Evolutionary conservation across 1,140 invertebrate genomes (phyloP).

Genomic region (Bemisia tabaci): DNA sequence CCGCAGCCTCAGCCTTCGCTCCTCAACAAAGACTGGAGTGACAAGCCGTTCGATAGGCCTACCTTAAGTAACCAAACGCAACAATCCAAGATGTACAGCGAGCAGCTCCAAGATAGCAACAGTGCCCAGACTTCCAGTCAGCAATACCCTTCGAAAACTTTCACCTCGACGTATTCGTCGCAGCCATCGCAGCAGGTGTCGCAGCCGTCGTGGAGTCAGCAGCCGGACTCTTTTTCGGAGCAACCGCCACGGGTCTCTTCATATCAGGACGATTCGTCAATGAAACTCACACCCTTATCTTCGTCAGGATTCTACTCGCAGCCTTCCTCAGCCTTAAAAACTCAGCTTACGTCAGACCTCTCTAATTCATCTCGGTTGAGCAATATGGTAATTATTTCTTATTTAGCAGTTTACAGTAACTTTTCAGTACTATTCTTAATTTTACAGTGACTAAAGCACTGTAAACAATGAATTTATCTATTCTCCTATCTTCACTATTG

Average conservation of each 20-base stretch:
- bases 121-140: not conserved
- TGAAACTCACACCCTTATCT: not conserved
- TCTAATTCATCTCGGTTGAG: not conserved
- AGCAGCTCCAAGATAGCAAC: not conserved
- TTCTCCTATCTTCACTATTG: too few species aligned
- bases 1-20: not conserved
- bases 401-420: too few species aligned
- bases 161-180: not conserved
- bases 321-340: not conserved
- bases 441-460: too few species aligned
- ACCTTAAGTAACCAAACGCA: not conserved
- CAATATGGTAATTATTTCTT: not conserved
- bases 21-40: slow-evolving; percentile 9
- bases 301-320: not conserved
- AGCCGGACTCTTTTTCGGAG: not conserved
- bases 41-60: not conserved
- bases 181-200: not conserved
- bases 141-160: not conserved
- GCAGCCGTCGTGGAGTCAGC: not conserved
- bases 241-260: not conserved
- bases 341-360: not conserved
- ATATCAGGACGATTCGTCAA: not conserved
- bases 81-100: not conserved
- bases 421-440: too few species aligned
- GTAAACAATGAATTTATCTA: too few species aligned